Percentiles rank a stretch among this genome's conserved stretches.
Evolutionary conservation across 2,113 vertebrate genomes (phyloP).

Genomic region (Polypterus bichir): DNA sequence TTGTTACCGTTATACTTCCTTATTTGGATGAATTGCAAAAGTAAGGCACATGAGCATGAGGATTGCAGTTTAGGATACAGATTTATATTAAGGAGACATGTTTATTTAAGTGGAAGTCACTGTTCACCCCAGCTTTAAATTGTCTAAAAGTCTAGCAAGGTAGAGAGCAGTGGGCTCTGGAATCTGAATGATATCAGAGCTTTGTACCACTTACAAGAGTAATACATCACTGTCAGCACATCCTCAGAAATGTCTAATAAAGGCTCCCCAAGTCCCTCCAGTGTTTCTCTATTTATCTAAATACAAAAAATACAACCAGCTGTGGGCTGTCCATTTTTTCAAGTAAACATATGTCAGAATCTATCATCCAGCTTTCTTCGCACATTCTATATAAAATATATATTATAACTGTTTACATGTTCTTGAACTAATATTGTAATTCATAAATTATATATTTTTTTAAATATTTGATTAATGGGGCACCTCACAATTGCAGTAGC

Average conservation of each 20-base stretch:
- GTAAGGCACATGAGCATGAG: too few species aligned
- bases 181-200: not conserved
- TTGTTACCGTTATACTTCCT: too few species aligned
- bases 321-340: slow-evolving; percentile 5
- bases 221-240: slow-evolving; percentile 4
- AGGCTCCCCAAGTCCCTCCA: slow-evolving; percentile 5
- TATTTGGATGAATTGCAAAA: too few species aligned
- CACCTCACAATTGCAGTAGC: too few species aligned
- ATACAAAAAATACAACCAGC: slow-evolving; percentile 3
- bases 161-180: not conserved
- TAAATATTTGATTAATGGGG: too few species aligned
- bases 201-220: slow-evolving; percentile 1
- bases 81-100: not conserved
- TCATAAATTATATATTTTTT: too few species aligned
- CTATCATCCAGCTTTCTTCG: not conserved
- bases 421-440: too few species aligned
- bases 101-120: not conserved
- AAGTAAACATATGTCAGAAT: slow-evolving; percentile 3
- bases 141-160: not conserved
- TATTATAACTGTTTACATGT: too few species aligned
- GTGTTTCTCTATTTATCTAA: slow-evolving; percentile 9
- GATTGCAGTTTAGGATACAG: not conserved
- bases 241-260: slow-evolving; percentile 2
- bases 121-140: not conserved
- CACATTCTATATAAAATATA: too few species aligned